Evolutionary conservation across 1,140 invertebrate species (phyloP).

Genomic region (Harpegnathos saltator): DNA sequence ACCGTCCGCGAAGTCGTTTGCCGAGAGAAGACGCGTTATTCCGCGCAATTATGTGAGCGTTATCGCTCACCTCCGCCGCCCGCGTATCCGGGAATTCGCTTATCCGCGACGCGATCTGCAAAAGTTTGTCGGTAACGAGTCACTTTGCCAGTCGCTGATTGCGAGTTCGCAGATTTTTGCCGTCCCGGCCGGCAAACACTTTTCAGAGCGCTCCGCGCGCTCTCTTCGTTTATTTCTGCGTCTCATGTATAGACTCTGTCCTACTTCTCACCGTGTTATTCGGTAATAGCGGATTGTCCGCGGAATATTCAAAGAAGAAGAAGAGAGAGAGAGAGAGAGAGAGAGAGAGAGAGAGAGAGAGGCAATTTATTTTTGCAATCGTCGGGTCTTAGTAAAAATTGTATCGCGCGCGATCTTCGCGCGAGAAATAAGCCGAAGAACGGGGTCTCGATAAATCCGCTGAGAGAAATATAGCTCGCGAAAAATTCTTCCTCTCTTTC

Average conservation of each 20-base stretch:
- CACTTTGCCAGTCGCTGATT: conserved; percentile 40
- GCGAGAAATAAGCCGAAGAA: no score
- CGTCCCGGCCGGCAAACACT: not conserved
- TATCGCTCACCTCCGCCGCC: conserved; percentile 29
- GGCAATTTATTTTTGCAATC: no score
- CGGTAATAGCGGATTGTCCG: no score
- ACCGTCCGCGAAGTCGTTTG: conserved; percentile 53
- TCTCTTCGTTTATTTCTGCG: no score
- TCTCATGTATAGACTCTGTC: not conserved
- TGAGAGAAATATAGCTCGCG: no score
- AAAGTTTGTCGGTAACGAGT: conserved; percentile 48
- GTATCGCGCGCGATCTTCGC: no score
- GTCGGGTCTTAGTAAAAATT: no score
- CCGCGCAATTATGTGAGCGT: conserved; percentile 47
- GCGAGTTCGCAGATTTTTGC: conserved; percentile 5
- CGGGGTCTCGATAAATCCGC: no score
- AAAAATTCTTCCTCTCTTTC: no score
- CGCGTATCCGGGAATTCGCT: conserved; percentile 5
- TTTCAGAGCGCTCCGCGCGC: not conserved
- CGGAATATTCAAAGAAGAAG: no score
- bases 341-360: no score
- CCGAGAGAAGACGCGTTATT: conserved; percentile 37
- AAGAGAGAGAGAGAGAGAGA: no score
- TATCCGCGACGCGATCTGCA: conserved; percentile 32
- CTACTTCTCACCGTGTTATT: not conserved